These are phyloP conservation scores for Deilephila elpenor DNA, from an alignment of 2,888 invertebrate genomes.

Conservation along the genomic window DNA sequence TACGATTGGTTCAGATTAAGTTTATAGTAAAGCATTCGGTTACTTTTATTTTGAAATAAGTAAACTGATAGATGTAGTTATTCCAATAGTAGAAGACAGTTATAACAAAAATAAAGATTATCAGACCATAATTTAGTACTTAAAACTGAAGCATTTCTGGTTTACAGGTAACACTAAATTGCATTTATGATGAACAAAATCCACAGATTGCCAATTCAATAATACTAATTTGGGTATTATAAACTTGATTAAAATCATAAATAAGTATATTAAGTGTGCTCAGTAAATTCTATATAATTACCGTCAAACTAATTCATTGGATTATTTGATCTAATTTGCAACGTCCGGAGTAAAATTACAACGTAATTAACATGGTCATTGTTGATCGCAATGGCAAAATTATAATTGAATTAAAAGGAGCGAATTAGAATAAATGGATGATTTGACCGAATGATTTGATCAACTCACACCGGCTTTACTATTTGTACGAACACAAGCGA, in stretches of 20 bases:
- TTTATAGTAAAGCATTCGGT: too few species aligned
- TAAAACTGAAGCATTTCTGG: too few species aligned
- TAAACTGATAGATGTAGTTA: too few species aligned
- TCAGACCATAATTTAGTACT: too few species aligned
- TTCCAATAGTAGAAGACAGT: too few species aligned
- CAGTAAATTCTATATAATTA: background rate
- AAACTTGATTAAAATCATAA: background rate
- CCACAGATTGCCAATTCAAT: background rate
- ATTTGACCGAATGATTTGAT: slow-evolving; percentile 28
- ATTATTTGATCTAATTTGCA: slow-evolving; percentile 6
- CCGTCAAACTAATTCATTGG: background rate
- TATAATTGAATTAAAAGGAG: slow-evolving; percentile 19
- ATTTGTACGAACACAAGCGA: background rate
- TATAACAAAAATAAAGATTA: too few species aligned
- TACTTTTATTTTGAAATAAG: too few species aligned
- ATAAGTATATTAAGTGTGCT: background rate
- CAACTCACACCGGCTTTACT: background rate
- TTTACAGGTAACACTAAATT: too few species aligned
- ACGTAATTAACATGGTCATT: slow-evolving; percentile 42
- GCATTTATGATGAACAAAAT: background rate
- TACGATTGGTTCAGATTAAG: too few species aligned
- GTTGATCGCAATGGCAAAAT: slow-evolving; percentile 9
- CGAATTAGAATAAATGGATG: slow-evolving; percentile 24
- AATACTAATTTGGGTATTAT: background rate
- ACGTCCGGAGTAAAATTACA: slow-evolving; percentile 9